phyloP scores from a whole-genome alignment of 2,113 vertebrate species.

The Eidolon helvum region DNA sequence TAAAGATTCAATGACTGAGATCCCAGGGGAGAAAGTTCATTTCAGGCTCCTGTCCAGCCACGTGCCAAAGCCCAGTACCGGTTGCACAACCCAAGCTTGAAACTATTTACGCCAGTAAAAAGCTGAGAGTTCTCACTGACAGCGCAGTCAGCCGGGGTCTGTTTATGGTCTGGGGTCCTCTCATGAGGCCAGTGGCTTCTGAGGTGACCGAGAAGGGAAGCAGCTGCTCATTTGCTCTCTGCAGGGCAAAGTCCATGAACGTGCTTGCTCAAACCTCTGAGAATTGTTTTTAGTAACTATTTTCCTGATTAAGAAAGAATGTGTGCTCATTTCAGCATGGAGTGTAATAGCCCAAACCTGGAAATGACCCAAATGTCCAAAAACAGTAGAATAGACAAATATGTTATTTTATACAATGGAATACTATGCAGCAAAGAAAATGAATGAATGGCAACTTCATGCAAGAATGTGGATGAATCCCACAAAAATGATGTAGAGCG shows the following conservation, averaged over 20 bases:
- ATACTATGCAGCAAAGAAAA: background rate
- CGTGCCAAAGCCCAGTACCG: background rate
- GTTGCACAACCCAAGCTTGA: constrained; percentile 18
- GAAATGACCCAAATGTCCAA: background rate
- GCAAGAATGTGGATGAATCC: background rate
- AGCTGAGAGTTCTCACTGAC: background rate
- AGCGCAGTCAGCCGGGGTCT: background rate
- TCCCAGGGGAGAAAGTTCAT: background rate
- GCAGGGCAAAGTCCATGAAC: background rate
- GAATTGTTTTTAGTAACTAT: background rate
- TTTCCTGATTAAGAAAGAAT: background rate
- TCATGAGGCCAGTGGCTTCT: background rate
- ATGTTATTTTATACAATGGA: background rate
- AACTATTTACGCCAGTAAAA: background rate
- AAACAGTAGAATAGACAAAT: background rate
- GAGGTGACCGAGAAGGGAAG: background rate
- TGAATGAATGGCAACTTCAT: background rate
- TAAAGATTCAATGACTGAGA: background rate
- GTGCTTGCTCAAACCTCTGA: background rate
- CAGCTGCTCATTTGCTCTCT: constrained; percentile 32
- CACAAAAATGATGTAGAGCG: background rate
- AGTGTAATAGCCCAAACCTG: background rate
- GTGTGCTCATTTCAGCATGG: background rate
- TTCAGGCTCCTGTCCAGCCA: background rate
- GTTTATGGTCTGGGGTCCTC: background rate